Evolutionary conservation across 2,797 vertebrate species (phyloP).

Genomic region (Poecilia picta): DNA sequence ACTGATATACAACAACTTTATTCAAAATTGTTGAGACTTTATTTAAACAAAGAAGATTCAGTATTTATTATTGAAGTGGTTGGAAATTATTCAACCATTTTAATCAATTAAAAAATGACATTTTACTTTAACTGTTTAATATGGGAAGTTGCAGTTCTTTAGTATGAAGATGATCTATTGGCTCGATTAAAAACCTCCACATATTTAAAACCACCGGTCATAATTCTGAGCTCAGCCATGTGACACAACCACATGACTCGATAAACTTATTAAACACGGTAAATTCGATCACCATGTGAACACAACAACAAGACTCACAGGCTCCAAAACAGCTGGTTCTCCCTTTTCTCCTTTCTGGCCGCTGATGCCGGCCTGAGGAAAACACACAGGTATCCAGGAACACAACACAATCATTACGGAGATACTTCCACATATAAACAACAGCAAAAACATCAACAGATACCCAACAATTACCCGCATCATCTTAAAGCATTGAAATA

Average conservation of each 20-base stretch:
- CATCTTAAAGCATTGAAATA: background rate
- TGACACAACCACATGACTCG: constrained; percentile 71
- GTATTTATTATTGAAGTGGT: background rate
- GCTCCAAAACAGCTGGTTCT: constrained; percentile 89
- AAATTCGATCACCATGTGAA: too few species aligned
- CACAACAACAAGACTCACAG: constrained; percentile 82
- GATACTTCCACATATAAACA: constrained; percentile 4
- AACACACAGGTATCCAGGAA: constrained; percentile 88
- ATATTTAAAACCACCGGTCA: too few species aligned
- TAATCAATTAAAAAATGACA: background rate
- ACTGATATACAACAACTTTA: background rate
- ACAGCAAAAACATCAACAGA: background rate
- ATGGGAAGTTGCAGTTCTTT: background rate
- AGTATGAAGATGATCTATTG: background rate
- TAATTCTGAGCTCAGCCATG: background rate
- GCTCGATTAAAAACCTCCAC: background rate
- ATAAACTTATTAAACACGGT: too few species aligned
- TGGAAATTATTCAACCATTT: background rate
- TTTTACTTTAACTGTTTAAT: background rate
- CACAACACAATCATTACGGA: constrained; percentile 75
- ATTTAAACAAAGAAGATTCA: background rate
- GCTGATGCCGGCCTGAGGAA: constrained; percentile 85
- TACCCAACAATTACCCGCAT: background rate
- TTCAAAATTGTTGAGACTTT: background rate
- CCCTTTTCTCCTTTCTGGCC: constrained; percentile 92